A percentile compares a stretch with the other conserved stretches of the same genome.
phyloP scores from a whole-genome alignment of 2,888 invertebrate genomes.

The Tanypteryx hageni region DNA sequence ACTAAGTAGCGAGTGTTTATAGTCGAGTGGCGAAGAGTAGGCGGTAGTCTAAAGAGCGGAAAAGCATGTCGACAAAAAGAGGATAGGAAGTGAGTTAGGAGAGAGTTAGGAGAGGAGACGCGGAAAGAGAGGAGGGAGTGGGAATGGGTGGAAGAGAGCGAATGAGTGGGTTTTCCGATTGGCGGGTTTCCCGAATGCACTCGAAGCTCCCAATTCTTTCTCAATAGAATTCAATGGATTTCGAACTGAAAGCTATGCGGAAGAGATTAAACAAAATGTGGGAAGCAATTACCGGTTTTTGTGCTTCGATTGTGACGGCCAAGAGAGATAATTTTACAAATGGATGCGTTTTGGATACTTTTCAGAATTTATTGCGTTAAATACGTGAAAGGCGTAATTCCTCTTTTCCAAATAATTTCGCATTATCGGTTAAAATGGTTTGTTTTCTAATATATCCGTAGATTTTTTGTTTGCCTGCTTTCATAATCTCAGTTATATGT shows the following conservation, averaged over 20 bases:
- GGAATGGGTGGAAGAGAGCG: neutral
- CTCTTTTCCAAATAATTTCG: too few species aligned
- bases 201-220: slow-evolving; percentile 8
- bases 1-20: slow-evolving; percentile 32
- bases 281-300: slow-evolving; percentile 19
- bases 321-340: neutral
- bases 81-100: neutral
- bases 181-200: slow-evolving; percentile 22
- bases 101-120: neutral
- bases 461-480: too few species aligned
- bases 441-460: too few species aligned
- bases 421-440: too few species aligned
- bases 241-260: slow-evolving; percentile 2
- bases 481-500: too few species aligned
- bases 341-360: neutral
- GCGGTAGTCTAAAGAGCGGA: slow-evolving; percentile 17
- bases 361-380: neutral
- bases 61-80: slow-evolving; percentile 18
- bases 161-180: slow-evolving; percentile 17
- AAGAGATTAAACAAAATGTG: neutral
- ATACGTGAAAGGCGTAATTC: neutral
- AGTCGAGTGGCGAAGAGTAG: slow-evolving; percentile 31
- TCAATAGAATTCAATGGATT: slow-evolving; percentile 21
- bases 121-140: neutral
- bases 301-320: slow-evolving; percentile 4